Evolutionary conservation across 2,113 vertebrate genomes (phyloP).

Genomic region (human): DNA sequence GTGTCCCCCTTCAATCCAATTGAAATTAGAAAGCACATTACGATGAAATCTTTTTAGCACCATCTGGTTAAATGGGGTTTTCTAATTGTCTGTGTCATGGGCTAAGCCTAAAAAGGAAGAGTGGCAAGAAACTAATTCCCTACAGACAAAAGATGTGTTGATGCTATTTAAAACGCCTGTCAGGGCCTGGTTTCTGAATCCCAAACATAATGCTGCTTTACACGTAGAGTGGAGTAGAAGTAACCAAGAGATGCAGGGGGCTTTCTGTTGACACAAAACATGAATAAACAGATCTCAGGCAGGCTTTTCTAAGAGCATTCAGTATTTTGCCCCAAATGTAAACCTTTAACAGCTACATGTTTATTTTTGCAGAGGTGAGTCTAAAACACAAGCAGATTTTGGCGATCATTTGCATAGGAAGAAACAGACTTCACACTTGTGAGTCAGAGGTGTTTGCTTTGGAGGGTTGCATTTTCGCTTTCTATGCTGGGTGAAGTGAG

Average conservation of each 20-base stretch:
- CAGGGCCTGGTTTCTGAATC: background rate
- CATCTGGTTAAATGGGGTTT: background rate
- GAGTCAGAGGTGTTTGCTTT: slow-evolving; percentile 11
- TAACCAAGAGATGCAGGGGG: accelerated
- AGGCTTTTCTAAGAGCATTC: background rate
- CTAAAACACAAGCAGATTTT: background rate
- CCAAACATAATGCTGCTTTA: background rate
- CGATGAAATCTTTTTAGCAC: background rate
- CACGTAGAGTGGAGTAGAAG: background rate
- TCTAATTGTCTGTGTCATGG: background rate
- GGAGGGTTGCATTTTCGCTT: background rate
- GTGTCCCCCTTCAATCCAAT: background rate
- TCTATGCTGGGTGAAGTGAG: background rate
- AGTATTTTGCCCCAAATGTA: background rate
- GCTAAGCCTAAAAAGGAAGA: slow-evolving; percentile 21
- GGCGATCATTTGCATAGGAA: background rate
- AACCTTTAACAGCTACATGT: background rate
- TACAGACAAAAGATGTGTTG: background rate
- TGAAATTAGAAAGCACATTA: slow-evolving; percentile 23
- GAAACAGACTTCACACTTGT: background rate
- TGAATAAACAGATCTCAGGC: background rate
- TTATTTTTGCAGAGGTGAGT: background rate
- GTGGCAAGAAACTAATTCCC: background rate
- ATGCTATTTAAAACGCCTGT: background rate
- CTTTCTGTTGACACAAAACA: background rate